phyloP scores from a whole-genome alignment of 2,113 vertebrate genomes.

The Isichthys henryi region DNA sequence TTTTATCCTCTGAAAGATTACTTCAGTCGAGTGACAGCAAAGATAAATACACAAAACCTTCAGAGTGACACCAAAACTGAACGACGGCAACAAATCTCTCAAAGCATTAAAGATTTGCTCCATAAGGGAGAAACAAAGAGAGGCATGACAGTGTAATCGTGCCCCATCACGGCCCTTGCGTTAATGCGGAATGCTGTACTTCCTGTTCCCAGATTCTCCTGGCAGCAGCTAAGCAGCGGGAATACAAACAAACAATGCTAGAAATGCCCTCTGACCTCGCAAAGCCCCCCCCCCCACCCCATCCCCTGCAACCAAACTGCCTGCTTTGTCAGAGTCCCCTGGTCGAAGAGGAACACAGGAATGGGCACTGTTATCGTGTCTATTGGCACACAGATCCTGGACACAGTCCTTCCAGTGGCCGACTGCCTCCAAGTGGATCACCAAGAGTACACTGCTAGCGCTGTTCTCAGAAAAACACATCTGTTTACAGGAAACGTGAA shows the following conservation, averaged over 20 bases:
- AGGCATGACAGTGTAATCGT: slow-evolving; percentile 19
- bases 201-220: slow-evolving; percentile 11
- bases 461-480: slow-evolving; percentile 1
- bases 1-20: neutral
- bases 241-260: slow-evolving; percentile 25
- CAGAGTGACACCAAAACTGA: neutral
- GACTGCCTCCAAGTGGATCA: neutral
- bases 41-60: neutral
- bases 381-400: neutral
- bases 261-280: too few relatives aligned
- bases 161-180: slow-evolving; percentile 44
- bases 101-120: neutral
- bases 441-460: neutral
- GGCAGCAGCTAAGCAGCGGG: slow-evolving; percentile 19
- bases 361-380: slow-evolving; percentile 16
- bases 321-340: neutral
- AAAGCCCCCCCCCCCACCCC: neutral
- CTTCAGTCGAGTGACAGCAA: neutral
- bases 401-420: neutral
- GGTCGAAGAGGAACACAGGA: neutral
- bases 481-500: neutral
- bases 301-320: neutral
- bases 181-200: slow-evolving; percentile 34
- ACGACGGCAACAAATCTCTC: neutral
- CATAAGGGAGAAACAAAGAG: slow-evolving; percentile 30